Evolutionary conservation across 1,140 invertebrate species (phyloP).

Genomic region (Anadara kagoshimensis): DNA sequence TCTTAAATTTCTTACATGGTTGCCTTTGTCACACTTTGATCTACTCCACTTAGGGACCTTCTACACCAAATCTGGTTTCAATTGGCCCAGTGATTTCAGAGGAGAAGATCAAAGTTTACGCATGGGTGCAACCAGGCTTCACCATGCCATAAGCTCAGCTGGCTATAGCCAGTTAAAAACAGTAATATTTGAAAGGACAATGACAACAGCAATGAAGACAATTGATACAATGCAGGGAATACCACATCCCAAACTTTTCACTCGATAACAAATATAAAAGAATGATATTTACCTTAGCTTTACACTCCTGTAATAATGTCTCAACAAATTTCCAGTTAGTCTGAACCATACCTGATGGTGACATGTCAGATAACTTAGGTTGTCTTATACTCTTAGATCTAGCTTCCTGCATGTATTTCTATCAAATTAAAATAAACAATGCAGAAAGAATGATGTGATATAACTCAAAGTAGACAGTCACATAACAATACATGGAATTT

Average conservation of each 20-base stretch:
- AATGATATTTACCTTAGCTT: slow-evolving; percentile 81
- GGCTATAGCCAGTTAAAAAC: no score
- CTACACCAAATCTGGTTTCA: no score
- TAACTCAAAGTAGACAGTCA: slow-evolving; percentile 22
- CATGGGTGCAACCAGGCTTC: no score
- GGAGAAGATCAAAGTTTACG: no score
- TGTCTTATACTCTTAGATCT: slow-evolving; percentile 66
- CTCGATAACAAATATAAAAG: not conserved
- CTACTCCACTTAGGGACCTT: no score
- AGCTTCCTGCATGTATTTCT: slow-evolving; percentile 74
- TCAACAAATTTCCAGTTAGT: slow-evolving; percentile 99
- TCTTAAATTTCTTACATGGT: no score
- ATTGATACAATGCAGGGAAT: not conserved
- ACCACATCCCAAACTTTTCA: not conserved
- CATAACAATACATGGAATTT: no score
- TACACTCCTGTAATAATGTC: slow-evolving; percentile 85
- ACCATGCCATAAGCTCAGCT: no score
- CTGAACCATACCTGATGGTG: slow-evolving; percentile 81
- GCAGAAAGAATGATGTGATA: not conserved
- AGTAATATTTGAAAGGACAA: no score
- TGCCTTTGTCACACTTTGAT: no score
- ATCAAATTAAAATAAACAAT: slow-evolving; percentile 30
- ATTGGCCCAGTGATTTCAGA: no score
- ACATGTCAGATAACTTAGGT: slow-evolving; percentile 72
- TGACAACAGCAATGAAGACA: no score